A percentile compares a stretch with the other conserved stretches of the same genome.
Conservation (phyloP, 2,888 invertebrate species). For the Drosophila anomalipes region DNA sequence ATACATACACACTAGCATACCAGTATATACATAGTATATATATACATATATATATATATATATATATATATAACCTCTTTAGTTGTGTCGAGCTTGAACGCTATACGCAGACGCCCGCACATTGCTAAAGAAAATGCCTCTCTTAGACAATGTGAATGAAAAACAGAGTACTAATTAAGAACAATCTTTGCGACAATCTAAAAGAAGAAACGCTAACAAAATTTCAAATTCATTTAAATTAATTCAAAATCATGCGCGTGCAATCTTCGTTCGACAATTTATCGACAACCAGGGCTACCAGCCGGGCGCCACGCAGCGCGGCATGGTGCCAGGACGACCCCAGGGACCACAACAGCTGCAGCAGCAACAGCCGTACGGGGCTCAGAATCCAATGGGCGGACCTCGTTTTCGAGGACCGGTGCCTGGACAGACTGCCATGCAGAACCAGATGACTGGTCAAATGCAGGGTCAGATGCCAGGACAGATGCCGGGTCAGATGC, state of each 20-base stretch:
- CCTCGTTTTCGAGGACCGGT: constrained; percentile 81
- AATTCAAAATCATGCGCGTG: constrained; percentile 76
- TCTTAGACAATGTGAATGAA: constrained; percentile 77
- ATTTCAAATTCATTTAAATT: constrained; percentile 80
- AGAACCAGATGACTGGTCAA: constrained; percentile 73
- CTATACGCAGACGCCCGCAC: constrained; percentile 59
- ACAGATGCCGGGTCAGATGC: constrained; percentile 87
- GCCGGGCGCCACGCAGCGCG: constrained; percentile 77
- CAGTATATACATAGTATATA: constrained; percentile 3
- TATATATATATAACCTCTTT: constrained; percentile 41
- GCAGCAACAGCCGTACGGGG: constrained; percentile 85
- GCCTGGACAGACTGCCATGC: constrained; percentile 73
- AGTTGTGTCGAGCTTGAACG: constrained; percentile 61
- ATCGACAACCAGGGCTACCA: constrained; percentile 80
- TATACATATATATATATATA: constrained; percentile 20
- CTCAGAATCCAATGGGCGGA: constrained; percentile 83
- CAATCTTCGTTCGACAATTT: constrained; percentile 36
- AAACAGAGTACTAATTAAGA: constrained; percentile 75
- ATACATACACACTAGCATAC: constrained; percentile 30
- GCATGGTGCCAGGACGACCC: constrained; percentile 79
- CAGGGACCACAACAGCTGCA: constrained; percentile 86
- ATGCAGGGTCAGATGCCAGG: constrained; percentile 85
- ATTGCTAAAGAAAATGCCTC: constrained; percentile 55
- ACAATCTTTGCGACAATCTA: constrained; percentile 51
- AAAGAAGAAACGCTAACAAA: constrained; percentile 71